A percentile compares a stretch with the other conserved stretches of the same genome.
Evolutionary conservation across 2,888 invertebrate species (phyloP).

Genomic region (Orchestes rusci): DNA sequence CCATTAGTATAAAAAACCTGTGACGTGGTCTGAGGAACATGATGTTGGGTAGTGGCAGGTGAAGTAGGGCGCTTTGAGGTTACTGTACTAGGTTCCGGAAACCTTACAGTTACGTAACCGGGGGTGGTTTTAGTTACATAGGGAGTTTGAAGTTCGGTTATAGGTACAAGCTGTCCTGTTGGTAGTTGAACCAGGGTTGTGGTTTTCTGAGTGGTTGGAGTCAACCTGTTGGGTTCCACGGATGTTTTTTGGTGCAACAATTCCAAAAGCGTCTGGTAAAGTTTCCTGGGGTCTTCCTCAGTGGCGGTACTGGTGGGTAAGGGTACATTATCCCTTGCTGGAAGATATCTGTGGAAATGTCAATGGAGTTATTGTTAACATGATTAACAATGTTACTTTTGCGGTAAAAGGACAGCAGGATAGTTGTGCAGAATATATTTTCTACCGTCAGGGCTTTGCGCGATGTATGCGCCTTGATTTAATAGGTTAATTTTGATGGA

Average conservation of each 20-base stretch:
- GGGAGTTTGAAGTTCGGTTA: conserved; percentile 22
- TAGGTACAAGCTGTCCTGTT: conserved; percentile 25
- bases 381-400: conserved; percentile 2
- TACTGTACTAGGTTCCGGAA: conserved; percentile 8
- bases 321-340: conserved; percentile 1
- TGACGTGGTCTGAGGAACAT: background rate
- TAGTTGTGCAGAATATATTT: conserved; percentile 34
- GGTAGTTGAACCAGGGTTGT: conserved; percentile 26
- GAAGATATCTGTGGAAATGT: conserved; percentile 6
- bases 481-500: too few species aligned
- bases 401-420: conserved; percentile 29
- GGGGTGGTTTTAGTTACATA: conserved; percentile 22
- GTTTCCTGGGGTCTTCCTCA: conserved; percentile 15
- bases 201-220: conserved; percentile 14
- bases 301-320: conserved; percentile 5
- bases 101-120: conserved; percentile 8
- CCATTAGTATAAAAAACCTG: background rate
- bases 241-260: conserved; percentile 18
- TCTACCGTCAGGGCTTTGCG: conserved; percentile 30
- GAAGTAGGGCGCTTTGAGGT: conserved; percentile 3
- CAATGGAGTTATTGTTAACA: background rate
- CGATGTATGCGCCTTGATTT: conserved; percentile 25
- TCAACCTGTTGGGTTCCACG: conserved; percentile 8
- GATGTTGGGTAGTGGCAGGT: background rate
- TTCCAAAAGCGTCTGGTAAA: conserved; percentile 17